A percentile compares a stretch with the other conserved stretches of the same genome.
Conservation (phyloP, 2,888 invertebrate genomes). For the Cephonodes hylas region DNA sequence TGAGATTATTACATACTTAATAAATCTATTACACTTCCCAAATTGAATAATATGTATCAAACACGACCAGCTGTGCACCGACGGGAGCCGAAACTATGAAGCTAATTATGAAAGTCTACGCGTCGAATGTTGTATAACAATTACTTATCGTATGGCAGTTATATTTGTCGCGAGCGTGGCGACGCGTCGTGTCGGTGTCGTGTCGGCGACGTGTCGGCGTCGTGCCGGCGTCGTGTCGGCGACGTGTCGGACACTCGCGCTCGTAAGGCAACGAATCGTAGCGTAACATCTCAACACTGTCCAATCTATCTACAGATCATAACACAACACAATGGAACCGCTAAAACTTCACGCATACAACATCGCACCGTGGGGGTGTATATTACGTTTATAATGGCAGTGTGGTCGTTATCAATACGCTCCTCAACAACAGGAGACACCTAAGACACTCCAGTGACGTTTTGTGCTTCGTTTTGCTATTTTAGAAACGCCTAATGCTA, state of each 20-base stretch:
- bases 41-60: conserved; percentile 79
- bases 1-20: conserved; percentile 77
- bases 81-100: conserved; percentile 70
- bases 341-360: conserved; percentile 53
- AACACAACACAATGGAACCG: conserved; percentile 40
- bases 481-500: conserved; percentile 65
- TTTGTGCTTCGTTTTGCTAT: conserved; percentile 69
- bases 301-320: conserved; percentile 26
- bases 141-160: conserved; percentile 80
- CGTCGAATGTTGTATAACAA: conserved; percentile 66
- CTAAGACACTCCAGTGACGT: conserved; percentile 70
- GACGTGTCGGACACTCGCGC: conserved; percentile 36
- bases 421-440: conserved; percentile 44
- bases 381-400: conserved; percentile 72
- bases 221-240: conserved; percentile 2
- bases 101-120: conserved; percentile 64
- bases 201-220: conserved; percentile 19
- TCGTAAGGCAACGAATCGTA: conserved; percentile 70
- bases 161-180: conserved; percentile 61
- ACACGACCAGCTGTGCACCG: conserved; percentile 76
- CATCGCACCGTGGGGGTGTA: conserved; percentile 52
- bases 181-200: conserved; percentile 39
- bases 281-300: conserved; percentile 31
- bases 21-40: conserved; percentile 78
- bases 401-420: conserved; percentile 66